phyloP scores from a whole-genome alignment of 2,888 invertebrate genomes.

The Gnatocerus cornutus region DNA sequence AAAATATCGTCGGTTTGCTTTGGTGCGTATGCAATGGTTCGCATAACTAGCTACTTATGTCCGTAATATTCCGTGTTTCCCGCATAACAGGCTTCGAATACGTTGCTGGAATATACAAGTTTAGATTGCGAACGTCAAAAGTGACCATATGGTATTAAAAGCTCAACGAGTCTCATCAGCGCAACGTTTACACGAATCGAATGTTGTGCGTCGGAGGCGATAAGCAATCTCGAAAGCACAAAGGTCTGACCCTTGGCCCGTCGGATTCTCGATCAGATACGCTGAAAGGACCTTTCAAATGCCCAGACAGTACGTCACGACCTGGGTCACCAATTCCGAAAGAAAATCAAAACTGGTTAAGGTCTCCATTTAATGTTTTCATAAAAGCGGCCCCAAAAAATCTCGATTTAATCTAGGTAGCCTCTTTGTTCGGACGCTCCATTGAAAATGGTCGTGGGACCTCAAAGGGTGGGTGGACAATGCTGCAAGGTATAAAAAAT shows the following conservation, averaged over 20 bases:
- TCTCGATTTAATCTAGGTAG: constrained; percentile 44
- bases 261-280: constrained; percentile 63
- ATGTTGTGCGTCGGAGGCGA: constrained; percentile 40
- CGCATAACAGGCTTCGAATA: constrained; percentile 40
- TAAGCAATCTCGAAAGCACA: constrained; percentile 50
- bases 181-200: not conserved
- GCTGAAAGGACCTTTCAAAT: constrained; percentile 56
- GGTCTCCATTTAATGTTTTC: constrained; percentile 42
- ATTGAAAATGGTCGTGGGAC: constrained; percentile 14
- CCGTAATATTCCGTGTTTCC: constrained; percentile 51
- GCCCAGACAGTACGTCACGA: constrained; percentile 59
- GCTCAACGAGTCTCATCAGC: too few relatives aligned
- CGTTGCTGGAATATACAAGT: constrained; percentile 36
- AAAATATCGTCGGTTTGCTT: constrained; percentile 55
- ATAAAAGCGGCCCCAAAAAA: constrained; percentile 43
- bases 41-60: constrained; percentile 53
- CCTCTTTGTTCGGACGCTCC: constrained; percentile 22
- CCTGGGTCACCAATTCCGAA: constrained; percentile 47
- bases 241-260: constrained; percentile 64
- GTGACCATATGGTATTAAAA: constrained; percentile 4
- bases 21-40: constrained; percentile 49
- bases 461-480: constrained; percentile 44
- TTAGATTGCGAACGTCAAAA: not conserved
- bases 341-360: constrained; percentile 48
- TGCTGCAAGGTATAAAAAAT: constrained; percentile 3